Percentiles rank a stretch among this genome's conserved stretches.
Conservation (phyloP, 64 coral and sea anemone species). For the Actinia equina region DNA sequence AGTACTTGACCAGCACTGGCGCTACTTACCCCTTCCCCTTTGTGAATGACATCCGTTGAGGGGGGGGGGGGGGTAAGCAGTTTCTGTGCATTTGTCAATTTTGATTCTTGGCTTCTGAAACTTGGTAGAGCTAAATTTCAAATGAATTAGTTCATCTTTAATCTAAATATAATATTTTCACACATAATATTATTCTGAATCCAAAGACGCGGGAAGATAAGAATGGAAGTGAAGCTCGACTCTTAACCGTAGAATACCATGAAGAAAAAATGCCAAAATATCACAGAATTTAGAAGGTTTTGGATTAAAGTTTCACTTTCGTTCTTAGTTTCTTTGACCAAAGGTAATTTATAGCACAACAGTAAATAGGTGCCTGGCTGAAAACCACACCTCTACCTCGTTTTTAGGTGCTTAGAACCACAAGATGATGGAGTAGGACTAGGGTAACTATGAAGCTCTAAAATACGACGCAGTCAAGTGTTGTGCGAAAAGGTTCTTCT, state of each 20-base stretch:
- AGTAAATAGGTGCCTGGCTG: not conserved
- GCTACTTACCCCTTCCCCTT: not conserved
- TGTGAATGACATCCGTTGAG: not conserved
- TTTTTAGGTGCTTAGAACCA: not conserved
- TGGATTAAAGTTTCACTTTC: not conserved
- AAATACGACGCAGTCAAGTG: too few species aligned
- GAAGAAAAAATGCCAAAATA: too few species aligned
- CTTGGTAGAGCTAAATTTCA: not conserved
- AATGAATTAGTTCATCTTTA: not conserved
- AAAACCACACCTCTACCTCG: not conserved
- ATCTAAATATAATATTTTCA: not conserved
- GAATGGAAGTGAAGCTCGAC: not conserved
- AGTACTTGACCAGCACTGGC: not conserved
- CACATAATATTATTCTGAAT: too few species aligned
- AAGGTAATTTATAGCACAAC: not conserved
- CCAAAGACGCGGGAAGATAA: not conserved
- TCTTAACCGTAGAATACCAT: too few species aligned
- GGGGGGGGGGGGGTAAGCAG: not conserved
- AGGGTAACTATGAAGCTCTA: not conserved
- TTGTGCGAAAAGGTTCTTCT: too few species aligned
- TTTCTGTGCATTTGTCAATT: too few species aligned
- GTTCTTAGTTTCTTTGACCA: not conserved
- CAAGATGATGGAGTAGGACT: not conserved
- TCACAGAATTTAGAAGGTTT: too few species aligned
- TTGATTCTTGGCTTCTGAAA: not conserved